These are phyloP conservation scores for Laticauda laticaudata DNA, from an alignment of 2,113 vertebrate species.

Conservation along the genomic window DNA sequence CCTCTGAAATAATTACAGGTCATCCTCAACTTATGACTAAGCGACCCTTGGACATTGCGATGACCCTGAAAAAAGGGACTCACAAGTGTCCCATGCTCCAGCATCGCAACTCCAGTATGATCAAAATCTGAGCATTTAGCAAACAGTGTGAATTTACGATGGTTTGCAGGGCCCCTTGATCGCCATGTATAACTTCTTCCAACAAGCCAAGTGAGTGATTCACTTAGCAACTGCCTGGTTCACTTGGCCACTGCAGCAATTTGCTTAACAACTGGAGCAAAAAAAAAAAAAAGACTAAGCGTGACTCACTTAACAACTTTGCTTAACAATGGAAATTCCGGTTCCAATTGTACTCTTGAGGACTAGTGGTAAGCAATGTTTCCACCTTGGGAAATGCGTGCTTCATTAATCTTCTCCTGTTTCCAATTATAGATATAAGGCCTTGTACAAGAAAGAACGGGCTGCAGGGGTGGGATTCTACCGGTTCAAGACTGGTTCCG, in stretches of 20 bases:
- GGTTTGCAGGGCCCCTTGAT: background rate
- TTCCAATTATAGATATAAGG: background rate
- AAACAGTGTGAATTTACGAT: background rate
- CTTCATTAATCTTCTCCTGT: background rate
- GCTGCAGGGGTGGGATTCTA: too few species aligned
- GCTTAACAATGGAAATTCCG: background rate
- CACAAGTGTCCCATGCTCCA: too few species aligned
- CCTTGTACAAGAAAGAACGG: background rate
- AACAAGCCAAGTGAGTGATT: background rate
- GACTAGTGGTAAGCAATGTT: background rate
- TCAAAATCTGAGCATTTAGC: background rate
- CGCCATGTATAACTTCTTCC: background rate
- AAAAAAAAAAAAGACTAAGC: background rate
- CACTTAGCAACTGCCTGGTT: too few species aligned
- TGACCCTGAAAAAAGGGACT: background rate
- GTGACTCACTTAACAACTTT: background rate
- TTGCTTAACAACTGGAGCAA: background rate
- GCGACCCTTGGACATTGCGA: background rate
- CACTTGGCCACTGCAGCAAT: too few species aligned
- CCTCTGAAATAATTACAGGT: background rate
- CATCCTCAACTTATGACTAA: background rate
- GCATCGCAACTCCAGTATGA: background rate
- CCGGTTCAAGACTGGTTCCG: too few species aligned
- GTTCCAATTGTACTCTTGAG: background rate
- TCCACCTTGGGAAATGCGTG: background rate